Evolutionary conservation across 2,888 invertebrate genomes (phyloP).

Genomic region (Euproctis similis): DNA sequence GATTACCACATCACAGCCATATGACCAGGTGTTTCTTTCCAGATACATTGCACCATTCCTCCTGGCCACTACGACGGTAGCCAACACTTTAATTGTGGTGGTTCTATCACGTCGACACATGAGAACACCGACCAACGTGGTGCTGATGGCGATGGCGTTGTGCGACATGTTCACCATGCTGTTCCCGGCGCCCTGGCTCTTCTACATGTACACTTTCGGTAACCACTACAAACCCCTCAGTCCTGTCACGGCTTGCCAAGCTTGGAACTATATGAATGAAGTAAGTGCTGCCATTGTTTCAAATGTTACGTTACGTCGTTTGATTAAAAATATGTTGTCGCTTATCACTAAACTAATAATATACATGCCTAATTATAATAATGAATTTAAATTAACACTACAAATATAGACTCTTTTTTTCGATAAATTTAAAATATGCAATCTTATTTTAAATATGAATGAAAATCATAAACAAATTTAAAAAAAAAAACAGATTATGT

Average conservation of each 20-base stretch:
- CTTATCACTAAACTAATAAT: too few relatives aligned
- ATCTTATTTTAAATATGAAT: too few relatives aligned
- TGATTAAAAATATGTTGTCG: too few relatives aligned
- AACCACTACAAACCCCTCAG: slow-evolving; percentile 88
- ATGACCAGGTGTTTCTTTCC: slow-evolving; percentile 18
- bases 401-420: too few relatives aligned
- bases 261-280: slow-evolving; percentile 87
- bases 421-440: too few relatives aligned
- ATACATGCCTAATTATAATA: too few relatives aligned
- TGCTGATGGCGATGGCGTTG: slow-evolving; percentile 95
- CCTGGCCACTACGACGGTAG: slow-evolving; percentile 89
- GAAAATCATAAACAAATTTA: too few relatives aligned
- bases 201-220: slow-evolving; percentile 94
- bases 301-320: too few relatives aligned
- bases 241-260: slow-evolving; percentile 85
- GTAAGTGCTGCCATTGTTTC: too few relatives aligned
- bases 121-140: slow-evolving; percentile 93
- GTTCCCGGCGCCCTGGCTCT: slow-evolving; percentile 92
- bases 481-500: too few relatives aligned
- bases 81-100: slow-evolving; percentile 92
- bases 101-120: slow-evolving; percentile 93
- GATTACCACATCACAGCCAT: too few relatives aligned
- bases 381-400: too few relatives aligned
- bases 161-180: slow-evolving; percentile 95
- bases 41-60: slow-evolving; percentile 87